Conservation (phyloP, 1,140 invertebrate species). For the Artemia franciscana region DNA sequence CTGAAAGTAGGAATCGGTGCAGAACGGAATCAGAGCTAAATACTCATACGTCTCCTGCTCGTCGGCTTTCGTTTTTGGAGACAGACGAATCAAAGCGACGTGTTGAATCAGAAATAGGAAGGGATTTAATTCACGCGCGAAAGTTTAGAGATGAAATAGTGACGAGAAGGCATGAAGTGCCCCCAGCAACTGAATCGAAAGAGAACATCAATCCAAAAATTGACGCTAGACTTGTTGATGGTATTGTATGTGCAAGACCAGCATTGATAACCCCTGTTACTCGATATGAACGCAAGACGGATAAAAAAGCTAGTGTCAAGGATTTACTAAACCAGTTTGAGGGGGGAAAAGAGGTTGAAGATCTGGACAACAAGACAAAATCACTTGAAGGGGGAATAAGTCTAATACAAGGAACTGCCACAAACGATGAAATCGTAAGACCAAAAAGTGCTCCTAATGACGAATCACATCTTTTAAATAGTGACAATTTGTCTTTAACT, state of each 20-base stretch:
- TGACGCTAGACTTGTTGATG: not conserved
- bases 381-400: not conserved
- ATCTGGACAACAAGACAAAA: not conserved
- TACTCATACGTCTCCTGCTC: not conserved
- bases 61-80: constrained; percentile 2
- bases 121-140: constrained; percentile 26
- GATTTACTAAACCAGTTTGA: constrained; percentile 23
- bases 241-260: not conserved
- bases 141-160: constrained; percentile 27
- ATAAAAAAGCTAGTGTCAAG: constrained; percentile 19
- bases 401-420: not conserved
- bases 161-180: constrained; percentile 12
- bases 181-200: not conserved
- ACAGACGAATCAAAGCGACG: constrained; percentile 18
- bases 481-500: not conserved
- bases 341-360: constrained; percentile 4
- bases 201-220: not conserved
- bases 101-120: constrained; percentile 29
- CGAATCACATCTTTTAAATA: not conserved
- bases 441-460: not conserved
- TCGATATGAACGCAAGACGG: not conserved
- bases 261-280: not conserved
- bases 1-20: not conserved
- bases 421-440: not conserved
- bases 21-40: not conserved